A percentile compares a stretch with the other conserved stretches of the same genome.
Conservation (phyloP, 2,797 vertebrate species). For the Phalloptychus januarius region DNA sequence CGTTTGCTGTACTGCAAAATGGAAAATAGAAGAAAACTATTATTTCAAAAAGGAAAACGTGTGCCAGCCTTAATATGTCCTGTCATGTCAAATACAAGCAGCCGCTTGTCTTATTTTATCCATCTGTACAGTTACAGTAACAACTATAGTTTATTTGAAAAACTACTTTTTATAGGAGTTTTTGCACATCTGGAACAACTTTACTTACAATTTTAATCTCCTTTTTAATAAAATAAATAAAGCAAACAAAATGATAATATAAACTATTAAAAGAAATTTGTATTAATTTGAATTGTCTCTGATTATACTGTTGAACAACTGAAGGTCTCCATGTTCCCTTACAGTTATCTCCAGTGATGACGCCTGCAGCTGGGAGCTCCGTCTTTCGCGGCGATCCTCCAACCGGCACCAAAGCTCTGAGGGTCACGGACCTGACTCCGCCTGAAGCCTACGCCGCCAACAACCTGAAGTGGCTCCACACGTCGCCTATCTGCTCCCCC, state of each 20-base stretch:
- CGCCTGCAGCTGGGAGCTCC: conserved; percentile 43
- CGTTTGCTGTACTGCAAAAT: not conserved
- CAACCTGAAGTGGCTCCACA: conserved; percentile 85
- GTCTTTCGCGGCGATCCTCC: conserved; percentile 48
- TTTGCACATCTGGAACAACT: not conserved
- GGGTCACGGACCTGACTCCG: conserved; percentile 76
- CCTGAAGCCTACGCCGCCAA: conserved; percentile 77
- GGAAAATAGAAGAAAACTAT: not conserved
- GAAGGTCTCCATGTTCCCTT: conserved; percentile 10
- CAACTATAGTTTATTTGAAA: not conserved
- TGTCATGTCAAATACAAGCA: not conserved
- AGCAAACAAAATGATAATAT: not conserved
- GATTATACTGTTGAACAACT: not conserved
- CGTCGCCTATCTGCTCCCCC: conserved; percentile 81
- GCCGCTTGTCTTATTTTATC: not conserved
- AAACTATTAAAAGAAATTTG: not conserved
- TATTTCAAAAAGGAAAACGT: not conserved
- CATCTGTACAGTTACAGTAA: not conserved
- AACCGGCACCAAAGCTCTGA: conserved; percentile 63
- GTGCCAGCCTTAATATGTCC: not conserved
- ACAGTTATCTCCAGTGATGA: conserved; percentile 70
- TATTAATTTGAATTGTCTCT: not conserved
- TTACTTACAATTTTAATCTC: not conserved
- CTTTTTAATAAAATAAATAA: not conserved
- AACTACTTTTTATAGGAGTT: not conserved